Evolutionary conservation across 2,888 invertebrate species (phyloP).

Genomic region (Diarsia mendica): DNA sequence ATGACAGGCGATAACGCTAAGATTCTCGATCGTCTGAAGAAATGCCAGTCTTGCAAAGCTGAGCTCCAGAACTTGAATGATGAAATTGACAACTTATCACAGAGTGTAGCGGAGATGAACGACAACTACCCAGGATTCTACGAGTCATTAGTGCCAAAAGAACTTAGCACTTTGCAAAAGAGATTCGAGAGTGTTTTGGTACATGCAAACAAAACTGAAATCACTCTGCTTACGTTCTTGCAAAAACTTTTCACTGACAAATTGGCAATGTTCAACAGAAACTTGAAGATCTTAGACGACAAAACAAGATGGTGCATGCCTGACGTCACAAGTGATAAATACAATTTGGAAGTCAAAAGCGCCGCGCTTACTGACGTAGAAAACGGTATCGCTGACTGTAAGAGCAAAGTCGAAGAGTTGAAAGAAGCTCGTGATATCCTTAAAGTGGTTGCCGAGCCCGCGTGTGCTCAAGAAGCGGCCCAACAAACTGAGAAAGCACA

Average conservation of each 20-base stretch:
- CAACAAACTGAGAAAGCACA: slow-evolving; percentile 93
- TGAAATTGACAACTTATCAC: slow-evolving; percentile 92
- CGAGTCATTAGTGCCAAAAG: slow-evolving; percentile 94
- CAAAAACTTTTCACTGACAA: slow-evolving; percentile 97
- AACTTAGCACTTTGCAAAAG: slow-evolving; percentile 95
- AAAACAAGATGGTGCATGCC: slow-evolving; percentile 98
- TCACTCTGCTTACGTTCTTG: slow-evolving; percentile 94
- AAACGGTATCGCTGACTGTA: slow-evolving; percentile 93
- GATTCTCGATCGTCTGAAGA: slow-evolving; percentile 94
- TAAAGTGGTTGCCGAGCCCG: slow-evolving; percentile 93
- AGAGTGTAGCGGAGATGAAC: slow-evolving; percentile 93
- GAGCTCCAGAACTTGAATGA: slow-evolving; percentile 93
- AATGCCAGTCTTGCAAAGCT: slow-evolving; percentile 93
- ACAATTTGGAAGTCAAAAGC: slow-evolving; percentile 97
- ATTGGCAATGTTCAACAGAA: slow-evolving; percentile 94
- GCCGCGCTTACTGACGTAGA: slow-evolving; percentile 94
- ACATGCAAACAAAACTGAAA: slow-evolving; percentile 95
- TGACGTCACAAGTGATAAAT: slow-evolving; percentile 96
- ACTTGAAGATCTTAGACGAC: slow-evolving; percentile 95
- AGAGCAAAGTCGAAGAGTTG: slow-evolving; percentile 92
- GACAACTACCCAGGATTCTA: slow-evolving; percentile 94
- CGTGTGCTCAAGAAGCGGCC: slow-evolving; percentile 92
- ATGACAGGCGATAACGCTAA: slow-evolving; percentile 96
- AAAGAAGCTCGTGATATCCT: slow-evolving; percentile 93
- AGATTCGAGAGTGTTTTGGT: slow-evolving; percentile 94